phyloP scores from a whole-genome alignment of 2,888 invertebrate species.

The Acronicta leporina region DNA sequence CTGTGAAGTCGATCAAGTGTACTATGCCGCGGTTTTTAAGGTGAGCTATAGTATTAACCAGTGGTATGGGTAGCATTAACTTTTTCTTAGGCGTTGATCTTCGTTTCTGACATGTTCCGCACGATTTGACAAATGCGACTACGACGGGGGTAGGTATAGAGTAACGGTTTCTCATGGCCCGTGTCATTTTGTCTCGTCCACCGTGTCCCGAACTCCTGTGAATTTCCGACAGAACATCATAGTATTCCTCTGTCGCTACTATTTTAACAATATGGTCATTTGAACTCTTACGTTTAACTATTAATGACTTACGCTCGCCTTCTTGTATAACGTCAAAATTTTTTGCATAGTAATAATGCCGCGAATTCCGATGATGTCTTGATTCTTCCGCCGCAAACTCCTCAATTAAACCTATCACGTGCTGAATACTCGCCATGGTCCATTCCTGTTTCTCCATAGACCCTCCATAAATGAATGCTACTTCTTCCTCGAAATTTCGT shows the following conservation, averaged over 20 bases:
- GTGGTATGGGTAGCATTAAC: neutral
- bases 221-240: slow-evolving; percentile 24
- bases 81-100: neutral
- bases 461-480: neutral
- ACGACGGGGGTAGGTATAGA: slow-evolving; percentile 33
- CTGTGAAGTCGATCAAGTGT: slow-evolving; percentile 17
- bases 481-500: slow-evolving; percentile 8
- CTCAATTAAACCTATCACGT: slow-evolving; percentile 27
- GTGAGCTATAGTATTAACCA: neutral
- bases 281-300: slow-evolving; percentile 19
- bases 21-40: slow-evolving; percentile 8
- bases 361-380: slow-evolving; percentile 4
- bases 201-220: slow-evolving; percentile 38
- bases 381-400: slow-evolving; percentile 6
- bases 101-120: slow-evolving; percentile 13
- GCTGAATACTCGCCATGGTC: slow-evolving; percentile 22
- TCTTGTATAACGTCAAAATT: slow-evolving; percentile 31
- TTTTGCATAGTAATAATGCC: slow-evolving; percentile 33
- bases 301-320: slow-evolving; percentile 19
- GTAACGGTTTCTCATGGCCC: slow-evolving; percentile 9
- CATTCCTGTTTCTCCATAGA: slow-evolving; percentile 27
- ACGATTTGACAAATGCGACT: slow-evolving; percentile 18
- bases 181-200: slow-evolving; percentile 35
- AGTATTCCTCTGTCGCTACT: slow-evolving; percentile 39
- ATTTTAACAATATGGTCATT: slow-evolving; percentile 19